Evolutionary conservation across 2,888 invertebrate genomes (phyloP).

Genomic region (Salpingus planirostris): DNA sequence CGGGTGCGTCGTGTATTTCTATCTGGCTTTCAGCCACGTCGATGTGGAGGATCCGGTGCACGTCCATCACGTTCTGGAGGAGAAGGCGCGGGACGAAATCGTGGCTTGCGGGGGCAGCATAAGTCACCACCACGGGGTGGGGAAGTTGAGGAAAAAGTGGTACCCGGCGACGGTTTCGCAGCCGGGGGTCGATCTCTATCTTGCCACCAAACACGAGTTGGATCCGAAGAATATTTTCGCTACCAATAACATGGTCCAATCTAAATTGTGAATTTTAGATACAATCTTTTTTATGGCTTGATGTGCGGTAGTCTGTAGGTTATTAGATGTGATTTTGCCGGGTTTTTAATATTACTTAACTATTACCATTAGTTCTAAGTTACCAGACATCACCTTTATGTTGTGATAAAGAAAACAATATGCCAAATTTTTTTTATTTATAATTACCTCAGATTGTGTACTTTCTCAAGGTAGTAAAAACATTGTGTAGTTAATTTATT

Average conservation of each 20-base stretch:
- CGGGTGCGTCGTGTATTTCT: slow-evolving; percentile 85
- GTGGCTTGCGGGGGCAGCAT: slow-evolving; percentile 83
- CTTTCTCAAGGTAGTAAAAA: neutral
- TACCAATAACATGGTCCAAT: slow-evolving; percentile 59
- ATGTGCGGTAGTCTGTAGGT: too few species aligned
- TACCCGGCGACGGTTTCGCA: slow-evolving; percentile 76
- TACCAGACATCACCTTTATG: too few species aligned
- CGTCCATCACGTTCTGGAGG: slow-evolving; percentile 81
- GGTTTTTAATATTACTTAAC: too few species aligned
- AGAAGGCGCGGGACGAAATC: slow-evolving; percentile 83
- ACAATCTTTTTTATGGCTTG: too few species aligned
- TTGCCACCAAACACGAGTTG: slow-evolving; percentile 75
- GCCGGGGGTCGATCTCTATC: slow-evolving; percentile 66
- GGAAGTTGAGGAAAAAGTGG: slow-evolving; percentile 86
- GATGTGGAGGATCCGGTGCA: slow-evolving; percentile 69
- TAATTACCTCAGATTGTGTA: neutral
- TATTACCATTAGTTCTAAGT: too few species aligned
- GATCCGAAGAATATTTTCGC: slow-evolving; percentile 96
- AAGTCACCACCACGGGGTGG: slow-evolving; percentile 95
- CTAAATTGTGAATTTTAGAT: neutral
- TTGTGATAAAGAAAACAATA: neutral
- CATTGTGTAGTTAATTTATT: neutral
- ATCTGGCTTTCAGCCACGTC: slow-evolving; percentile 36
- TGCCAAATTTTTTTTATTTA: neutral
- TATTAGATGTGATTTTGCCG: too few species aligned